Conservation (phyloP, 2,113 vertebrate genomes). For the Nycticorax nycticorax region DNA sequence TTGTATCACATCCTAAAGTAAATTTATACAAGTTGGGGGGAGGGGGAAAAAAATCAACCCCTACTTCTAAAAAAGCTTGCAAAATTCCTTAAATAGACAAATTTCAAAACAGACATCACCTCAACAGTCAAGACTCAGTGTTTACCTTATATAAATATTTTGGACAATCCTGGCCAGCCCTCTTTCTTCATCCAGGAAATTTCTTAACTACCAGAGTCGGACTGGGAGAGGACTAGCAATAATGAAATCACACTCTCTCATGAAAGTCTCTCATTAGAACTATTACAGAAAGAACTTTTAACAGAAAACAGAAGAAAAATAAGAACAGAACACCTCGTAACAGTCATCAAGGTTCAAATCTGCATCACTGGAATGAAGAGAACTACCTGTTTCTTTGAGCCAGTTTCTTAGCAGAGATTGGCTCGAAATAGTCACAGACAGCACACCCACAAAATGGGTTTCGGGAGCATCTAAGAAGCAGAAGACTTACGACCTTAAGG, state of each 20-base stretch:
- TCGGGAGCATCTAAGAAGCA: background rate
- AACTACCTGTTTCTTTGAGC: background rate
- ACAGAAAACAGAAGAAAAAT: background rate
- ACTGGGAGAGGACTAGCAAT: background rate
- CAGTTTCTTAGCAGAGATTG: background rate
- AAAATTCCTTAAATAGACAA: background rate
- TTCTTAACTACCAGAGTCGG: background rate
- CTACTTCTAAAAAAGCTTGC: background rate
- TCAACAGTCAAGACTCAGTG: background rate
- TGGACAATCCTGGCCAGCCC: background rate
- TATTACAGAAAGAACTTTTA: background rate
- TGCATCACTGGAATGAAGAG: background rate
- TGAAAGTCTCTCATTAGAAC: background rate
- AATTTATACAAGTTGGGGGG: background rate
- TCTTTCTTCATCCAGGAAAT: background rate
- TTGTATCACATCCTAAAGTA: background rate
- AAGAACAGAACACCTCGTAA: background rate
- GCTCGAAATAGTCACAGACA: background rate
- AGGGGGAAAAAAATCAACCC: background rate
- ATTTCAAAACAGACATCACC: background rate
- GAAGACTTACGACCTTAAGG: background rate
- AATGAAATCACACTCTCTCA: background rate
- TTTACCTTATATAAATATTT: background rate
- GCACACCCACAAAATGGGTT: background rate
- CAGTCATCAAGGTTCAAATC: background rate